phyloP scores from a whole-genome alignment of 1,140 invertebrate species.

The Anastrepha obliqua region DNA sequence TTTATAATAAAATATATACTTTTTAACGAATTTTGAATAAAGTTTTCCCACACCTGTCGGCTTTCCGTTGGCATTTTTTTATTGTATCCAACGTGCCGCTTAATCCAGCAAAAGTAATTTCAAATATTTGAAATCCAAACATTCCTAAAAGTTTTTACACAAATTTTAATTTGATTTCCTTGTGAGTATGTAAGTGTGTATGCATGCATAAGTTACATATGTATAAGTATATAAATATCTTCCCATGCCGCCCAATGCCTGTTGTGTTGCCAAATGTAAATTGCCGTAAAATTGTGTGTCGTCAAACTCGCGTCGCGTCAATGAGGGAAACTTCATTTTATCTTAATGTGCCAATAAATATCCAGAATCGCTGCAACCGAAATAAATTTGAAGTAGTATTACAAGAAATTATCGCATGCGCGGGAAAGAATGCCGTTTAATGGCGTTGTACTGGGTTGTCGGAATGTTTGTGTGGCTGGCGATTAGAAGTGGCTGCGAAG shows the following conservation, averaged over 20 bases:
- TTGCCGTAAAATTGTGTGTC: background rate
- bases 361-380: slow-evolving; percentile 52
- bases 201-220: no score
- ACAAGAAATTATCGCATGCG: slow-evolving; percentile 4
- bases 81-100: background rate
- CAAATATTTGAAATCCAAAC: background rate
- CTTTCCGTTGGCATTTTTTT: no score
- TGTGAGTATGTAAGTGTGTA: background rate
- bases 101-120: background rate
- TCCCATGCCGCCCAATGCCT: background rate
- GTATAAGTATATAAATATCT: no score
- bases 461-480: background rate
- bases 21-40: no score
- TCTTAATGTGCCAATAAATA: slow-evolving; percentile 58
- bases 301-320: background rate
- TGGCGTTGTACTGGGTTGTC: background rate
- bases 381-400: slow-evolving; percentile 54
- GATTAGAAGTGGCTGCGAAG: background rate
- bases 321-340: slow-evolving; percentile 30
- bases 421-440: background rate
- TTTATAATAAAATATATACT: no score
- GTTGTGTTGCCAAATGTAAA: background rate
- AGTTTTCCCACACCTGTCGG: no score
- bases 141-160: background rate
- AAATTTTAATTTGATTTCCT: background rate